A percentile compares a stretch with the other conserved stretches of the same genome.
Evolutionary conservation across 2,113 vertebrate genomes (phyloP).

Genomic region (Narcine bancroftii): DNA sequence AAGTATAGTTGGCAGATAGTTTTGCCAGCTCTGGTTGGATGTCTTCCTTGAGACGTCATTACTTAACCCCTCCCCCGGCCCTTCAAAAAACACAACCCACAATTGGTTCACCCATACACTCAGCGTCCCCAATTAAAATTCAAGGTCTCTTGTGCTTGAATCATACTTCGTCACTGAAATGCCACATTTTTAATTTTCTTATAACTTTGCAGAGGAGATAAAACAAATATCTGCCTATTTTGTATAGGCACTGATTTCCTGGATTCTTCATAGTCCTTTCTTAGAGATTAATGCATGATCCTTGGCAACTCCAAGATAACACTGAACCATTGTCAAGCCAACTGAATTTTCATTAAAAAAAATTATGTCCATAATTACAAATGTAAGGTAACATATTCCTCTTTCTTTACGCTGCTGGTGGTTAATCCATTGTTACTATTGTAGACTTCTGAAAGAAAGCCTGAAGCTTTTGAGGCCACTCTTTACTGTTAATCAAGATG

Average conservation of each 20-base stretch:
- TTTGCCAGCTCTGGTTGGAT: background rate
- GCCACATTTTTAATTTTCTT: background rate
- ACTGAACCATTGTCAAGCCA: no score
- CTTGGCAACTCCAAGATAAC: background rate
- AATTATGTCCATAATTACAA: background rate
- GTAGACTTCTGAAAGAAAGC: background rate
- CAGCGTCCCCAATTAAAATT: background rate
- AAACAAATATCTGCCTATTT: background rate
- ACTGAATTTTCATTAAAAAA: background rate
- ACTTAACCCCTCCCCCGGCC: background rate
- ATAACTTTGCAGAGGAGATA: background rate
- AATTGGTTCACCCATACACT: background rate
- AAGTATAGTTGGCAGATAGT: background rate
- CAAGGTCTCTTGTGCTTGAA: background rate
- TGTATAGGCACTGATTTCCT: background rate
- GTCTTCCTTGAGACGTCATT: background rate
- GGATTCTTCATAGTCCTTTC: background rate
- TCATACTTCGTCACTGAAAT: background rate
- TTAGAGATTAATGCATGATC: background rate
- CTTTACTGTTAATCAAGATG: background rate
- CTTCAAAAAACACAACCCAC: background rate
- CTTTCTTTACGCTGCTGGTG: no score
- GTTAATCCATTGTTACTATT: background rate
- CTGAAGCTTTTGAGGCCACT: background rate
- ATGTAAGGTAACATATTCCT: background rate